Conservation (phyloP, 2,888 invertebrate species). For the Chirona hameri region DNA sequence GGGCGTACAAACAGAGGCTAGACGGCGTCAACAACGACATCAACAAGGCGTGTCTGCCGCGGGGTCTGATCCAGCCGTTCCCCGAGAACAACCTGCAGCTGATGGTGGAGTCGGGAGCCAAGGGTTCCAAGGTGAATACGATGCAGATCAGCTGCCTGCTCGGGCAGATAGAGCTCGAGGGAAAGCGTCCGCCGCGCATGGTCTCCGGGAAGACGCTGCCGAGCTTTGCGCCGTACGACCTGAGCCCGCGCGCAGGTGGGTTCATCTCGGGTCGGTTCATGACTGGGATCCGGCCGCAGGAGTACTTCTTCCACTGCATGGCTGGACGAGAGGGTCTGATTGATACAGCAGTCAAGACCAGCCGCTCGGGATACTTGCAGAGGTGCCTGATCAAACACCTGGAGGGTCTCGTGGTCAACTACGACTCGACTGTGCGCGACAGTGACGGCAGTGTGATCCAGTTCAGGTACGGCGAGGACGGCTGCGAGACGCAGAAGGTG, state of each 20-base stretch:
- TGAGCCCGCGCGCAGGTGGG: constrained; percentile 87
- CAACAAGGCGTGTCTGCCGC: constrained; percentile 50
- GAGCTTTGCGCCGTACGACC: constrained; percentile 82
- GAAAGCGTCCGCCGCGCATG: constrained; percentile 92
- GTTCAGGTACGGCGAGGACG: constrained; percentile 92
- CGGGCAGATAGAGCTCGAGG: constrained; percentile 98
- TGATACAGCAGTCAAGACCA: constrained; percentile 99
- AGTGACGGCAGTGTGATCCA: constrained; percentile 88
- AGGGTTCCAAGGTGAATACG: constrained; percentile 95
- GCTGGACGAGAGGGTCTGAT: constrained; percentile 90
- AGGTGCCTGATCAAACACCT: constrained; percentile 95
- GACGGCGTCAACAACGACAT: constrained; percentile 86
- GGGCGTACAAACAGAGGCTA: constrained; percentile 74
- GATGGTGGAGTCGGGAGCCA: constrained; percentile 98
- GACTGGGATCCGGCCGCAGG: constrained; percentile 97
- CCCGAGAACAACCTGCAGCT: constrained; percentile 95
- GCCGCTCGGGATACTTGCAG: constrained; percentile 95
- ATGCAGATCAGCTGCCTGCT: constrained; percentile 97
- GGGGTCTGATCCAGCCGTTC: constrained; percentile 80
- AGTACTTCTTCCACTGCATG: constrained; percentile 99
- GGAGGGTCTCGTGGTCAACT: constrained; percentile 87
- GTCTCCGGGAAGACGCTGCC: constrained; percentile 85
- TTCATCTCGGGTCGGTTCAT: constrained; percentile 95
- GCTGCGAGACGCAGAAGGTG: constrained; percentile 80
- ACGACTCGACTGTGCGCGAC: constrained; percentile 94